Evolutionary conservation across 2,113 vertebrate species (phyloP), one percentile per base, ranked within the genome.

Genomic region (human): DNA sequence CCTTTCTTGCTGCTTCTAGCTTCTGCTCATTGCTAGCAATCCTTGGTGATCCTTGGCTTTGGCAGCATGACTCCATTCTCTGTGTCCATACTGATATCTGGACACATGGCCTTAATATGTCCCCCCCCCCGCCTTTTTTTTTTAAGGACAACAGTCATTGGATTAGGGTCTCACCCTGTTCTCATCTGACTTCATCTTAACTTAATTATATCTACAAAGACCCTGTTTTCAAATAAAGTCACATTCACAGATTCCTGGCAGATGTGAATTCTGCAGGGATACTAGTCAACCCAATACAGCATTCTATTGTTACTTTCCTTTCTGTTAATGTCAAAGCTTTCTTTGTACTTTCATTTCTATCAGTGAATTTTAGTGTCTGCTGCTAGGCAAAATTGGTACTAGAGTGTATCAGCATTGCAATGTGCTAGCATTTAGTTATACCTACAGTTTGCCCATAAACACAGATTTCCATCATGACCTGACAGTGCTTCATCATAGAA

Each of bases 331-430:
- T 93, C 35, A 90, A 35, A 52, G 4, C 50, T 35, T 84, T n/a
- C 2, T 89, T 92, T 57, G 52, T 83, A 25, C 16, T 91, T 94
- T 75, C 45, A 82, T 94, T 97, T 94, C 23, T 72, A 4, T 52
- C 90, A 55, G 43, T 95, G 79, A 89, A 57, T 78, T 90, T 92
- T 88, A 86, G 66, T 18, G 12, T 57, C 35, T 89, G 0, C 43
- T 90, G n/a, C 76, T 64, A 72, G 43, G 57, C 2, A 30, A 6
- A 43, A 32, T 85, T 20, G 17, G 11, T 23, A 20, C 27, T 40
- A 20, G 76, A 73, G 6, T 5, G 1, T 52, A 7, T 75, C 45
- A 50, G 32, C 50, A 45, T 45, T 85, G 45, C 79, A 30, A 78
- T 52, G 38, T 81, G 22, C 70, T 57, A 64, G 45, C 27, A 57